These are phyloP conservation scores for Glaucomys volans DNA, from an alignment of 2,113 vertebrate species.

Conservation along the genomic window DNA sequence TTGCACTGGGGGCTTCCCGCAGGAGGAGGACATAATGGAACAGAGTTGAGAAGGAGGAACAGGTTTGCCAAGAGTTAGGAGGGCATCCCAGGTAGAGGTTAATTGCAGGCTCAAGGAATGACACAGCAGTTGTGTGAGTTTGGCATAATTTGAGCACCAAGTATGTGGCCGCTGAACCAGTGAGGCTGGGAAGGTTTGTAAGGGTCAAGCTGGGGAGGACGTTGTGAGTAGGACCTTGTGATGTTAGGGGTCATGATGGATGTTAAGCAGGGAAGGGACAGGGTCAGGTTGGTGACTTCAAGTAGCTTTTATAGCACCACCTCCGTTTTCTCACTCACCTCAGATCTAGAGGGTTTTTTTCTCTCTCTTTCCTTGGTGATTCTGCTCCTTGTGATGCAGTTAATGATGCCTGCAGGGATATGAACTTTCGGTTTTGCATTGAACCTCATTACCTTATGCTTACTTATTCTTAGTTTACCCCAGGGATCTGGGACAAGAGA, in stretches of 20 bases:
- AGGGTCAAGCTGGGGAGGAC: neutral
- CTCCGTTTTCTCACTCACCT: neutral
- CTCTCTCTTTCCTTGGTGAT: neutral
- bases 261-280: neutral
- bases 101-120: conserved; percentile 35
- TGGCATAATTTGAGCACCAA: neutral
- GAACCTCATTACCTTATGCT: conserved; percentile 72
- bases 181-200: neutral
- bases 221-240: neutral
- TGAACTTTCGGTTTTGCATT: conserved; percentile 36
- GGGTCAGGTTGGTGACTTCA: neutral
- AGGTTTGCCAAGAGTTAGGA: neutral
- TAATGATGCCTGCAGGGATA: conserved; percentile 69
- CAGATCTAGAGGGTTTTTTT: conserved; percentile 25
- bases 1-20: neutral
- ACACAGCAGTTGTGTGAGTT: conserved; percentile 41
- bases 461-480: conserved; percentile 60
- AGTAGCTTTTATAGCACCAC: neutral
- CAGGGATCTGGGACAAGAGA: conserved; percentile 36
- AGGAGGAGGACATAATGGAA: neutral
- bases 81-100: conserved; percentile 12
- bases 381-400: conserved; percentile 56
- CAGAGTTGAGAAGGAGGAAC: conserved; percentile 20
- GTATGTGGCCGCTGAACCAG: neutral
- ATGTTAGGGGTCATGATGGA: no score